Percentiles rank a stretch among this genome's conserved stretches.
Evolutionary conservation across 2,113 vertebrate species (phyloP).

Genomic region (Grammomys dolichurus): DNA sequence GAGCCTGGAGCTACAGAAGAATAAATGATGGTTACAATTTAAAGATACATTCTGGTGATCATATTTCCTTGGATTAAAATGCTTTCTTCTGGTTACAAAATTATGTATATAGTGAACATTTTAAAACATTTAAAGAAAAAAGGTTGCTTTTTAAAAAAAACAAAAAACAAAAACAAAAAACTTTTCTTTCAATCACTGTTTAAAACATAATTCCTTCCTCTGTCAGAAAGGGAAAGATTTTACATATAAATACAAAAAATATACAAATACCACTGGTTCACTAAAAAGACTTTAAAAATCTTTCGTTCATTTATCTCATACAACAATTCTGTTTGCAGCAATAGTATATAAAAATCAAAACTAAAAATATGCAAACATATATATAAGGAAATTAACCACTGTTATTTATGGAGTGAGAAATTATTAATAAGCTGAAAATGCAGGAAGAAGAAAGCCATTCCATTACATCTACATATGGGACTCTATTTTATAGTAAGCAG

Average conservation of each 20-base stretch:
- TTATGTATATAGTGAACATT: neutral
- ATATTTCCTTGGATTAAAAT: neutral
- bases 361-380: neutral
- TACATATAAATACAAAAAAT: neutral
- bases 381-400: conserved; percentile 37
- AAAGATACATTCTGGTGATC: neutral
- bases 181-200: neutral
- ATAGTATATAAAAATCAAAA: neutral
- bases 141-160: neutral
- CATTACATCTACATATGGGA: neutral
- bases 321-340: neutral
- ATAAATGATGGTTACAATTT: neutral
- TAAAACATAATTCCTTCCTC: conserved; percentile 35
- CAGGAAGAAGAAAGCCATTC: neutral
- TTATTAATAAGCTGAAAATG: conserved; percentile 31
- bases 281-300: conserved; percentile 46
- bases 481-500: neutral
- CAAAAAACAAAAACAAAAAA: neutral
- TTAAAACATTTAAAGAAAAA: conserved; percentile 8
- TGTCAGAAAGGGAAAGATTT: conserved; percentile 30
- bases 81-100: neutral
- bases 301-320: conserved; percentile 21
- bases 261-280: neutral
- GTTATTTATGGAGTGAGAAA: conserved; percentile 50
- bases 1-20: neutral